Percentiles rank a stretch among this genome's conserved stretches.
Evolutionary conservation across 2,888 invertebrate species (phyloP).

Genomic region (Eudemis profundana): DNA sequence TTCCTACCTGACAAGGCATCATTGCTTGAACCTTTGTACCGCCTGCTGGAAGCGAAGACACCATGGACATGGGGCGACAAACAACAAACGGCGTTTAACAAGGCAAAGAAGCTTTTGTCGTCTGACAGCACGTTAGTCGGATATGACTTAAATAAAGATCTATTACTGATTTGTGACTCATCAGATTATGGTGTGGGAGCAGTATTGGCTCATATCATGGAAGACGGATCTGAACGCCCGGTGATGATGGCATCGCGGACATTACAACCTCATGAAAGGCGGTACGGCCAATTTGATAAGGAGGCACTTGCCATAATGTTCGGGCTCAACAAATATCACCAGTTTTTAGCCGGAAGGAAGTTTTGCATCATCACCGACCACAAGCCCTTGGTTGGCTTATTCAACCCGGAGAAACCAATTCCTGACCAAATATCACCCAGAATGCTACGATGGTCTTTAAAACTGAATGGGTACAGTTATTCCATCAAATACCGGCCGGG

Average conservation of each 20-base stretch:
- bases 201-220: conserved; percentile 40
- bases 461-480: conserved; percentile 46
- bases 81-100: no score
- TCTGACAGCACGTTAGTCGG: background rate
- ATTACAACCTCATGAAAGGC: conserved; percentile 42
- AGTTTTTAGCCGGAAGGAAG: conserved; percentile 41
- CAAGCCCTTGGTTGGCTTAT: conserved; percentile 46
- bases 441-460: conserved; percentile 48
- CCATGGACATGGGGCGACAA: conserved; percentile 46
- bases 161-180: conserved; percentile 1
- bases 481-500: conserved; percentile 48
- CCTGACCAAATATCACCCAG: conserved; percentile 46
- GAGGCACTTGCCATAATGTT: conserved; percentile 47
- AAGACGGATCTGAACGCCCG: conserved; percentile 43
- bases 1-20: conserved; percentile 49
- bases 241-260: conserved; percentile 45
- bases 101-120: background rate
- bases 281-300: conserved; percentile 47
- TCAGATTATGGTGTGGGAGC: conserved; percentile 36
- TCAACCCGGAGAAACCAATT: conserved; percentile 46
- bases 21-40: conserved; percentile 47
- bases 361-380: conserved; percentile 47
- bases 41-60: conserved; percentile 40
- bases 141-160: background rate
- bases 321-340: conserved; percentile 45